Percentiles rank a stretch among this genome's conserved stretches.
Conservation (phyloP, 2,888 invertebrate species). For the Phalera bucephala region DNA sequence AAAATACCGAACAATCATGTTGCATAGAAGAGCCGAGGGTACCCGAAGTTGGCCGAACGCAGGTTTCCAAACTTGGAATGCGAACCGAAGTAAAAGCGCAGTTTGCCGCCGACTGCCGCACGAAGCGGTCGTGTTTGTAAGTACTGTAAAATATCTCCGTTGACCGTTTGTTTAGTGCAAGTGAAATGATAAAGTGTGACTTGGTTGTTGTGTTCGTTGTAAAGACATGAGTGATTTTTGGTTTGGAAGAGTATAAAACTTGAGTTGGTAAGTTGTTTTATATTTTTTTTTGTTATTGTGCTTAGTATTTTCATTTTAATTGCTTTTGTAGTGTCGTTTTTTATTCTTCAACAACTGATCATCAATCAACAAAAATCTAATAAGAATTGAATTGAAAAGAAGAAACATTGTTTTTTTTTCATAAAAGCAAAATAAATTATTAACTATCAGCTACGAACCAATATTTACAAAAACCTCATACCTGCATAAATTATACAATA, state of each 20-base stretch:
- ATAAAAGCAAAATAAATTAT: too few species aligned
- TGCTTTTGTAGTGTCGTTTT: too few species aligned
- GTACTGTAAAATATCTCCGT: constrained; percentile 15
- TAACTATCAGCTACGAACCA: too few species aligned
- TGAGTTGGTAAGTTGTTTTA: constrained; percentile 16
- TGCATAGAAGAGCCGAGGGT: constrained; percentile 39
- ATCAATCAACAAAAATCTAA: too few species aligned
- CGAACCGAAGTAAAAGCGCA: constrained; percentile 42
- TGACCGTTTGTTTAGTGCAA: constrained; percentile 39
- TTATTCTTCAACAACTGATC: too few species aligned
- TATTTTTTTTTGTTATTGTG: background rate
- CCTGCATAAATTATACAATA: too few species aligned
- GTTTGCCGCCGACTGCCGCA: constrained; percentile 46
- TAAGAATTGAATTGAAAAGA: too few species aligned
- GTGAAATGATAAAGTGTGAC: constrained; percentile 50
- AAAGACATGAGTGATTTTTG: constrained; percentile 37
- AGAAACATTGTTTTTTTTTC: too few species aligned
- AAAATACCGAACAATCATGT: constrained; percentile 38
- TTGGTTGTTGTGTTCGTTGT: constrained; percentile 39
- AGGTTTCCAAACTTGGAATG: constrained; percentile 49
- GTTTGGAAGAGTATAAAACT: constrained; percentile 20
- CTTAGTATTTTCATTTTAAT: too few species aligned
- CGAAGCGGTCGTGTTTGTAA: constrained; percentile 33
- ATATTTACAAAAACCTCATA: too few species aligned
- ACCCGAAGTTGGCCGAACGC: constrained; percentile 46